Conservation (phyloP, 2,113 vertebrate genomes). For the Leuciscus idus region DNA sequence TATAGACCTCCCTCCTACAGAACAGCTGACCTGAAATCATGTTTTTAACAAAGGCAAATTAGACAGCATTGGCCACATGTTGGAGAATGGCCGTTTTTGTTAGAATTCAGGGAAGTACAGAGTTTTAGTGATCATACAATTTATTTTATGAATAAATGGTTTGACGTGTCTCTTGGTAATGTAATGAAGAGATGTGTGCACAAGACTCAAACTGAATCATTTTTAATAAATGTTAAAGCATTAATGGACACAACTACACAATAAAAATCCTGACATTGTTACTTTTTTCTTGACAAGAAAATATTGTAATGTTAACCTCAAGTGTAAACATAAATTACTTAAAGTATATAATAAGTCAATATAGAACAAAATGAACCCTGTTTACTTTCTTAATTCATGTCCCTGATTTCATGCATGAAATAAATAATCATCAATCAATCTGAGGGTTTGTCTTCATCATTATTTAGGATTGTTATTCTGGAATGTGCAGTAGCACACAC, state of each 20-base stretch:
- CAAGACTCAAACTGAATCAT: not conserved
- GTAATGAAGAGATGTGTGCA: not conserved
- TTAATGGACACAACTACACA: not conserved
- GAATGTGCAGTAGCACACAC: too few species aligned
- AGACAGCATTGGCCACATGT: constrained; percentile 11
- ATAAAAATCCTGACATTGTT: not conserved
- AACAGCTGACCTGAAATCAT: constrained; percentile 51
- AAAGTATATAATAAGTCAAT: too few species aligned
- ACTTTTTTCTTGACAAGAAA: too few species aligned
- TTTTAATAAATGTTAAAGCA: not conserved
- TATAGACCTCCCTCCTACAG: constrained; percentile 44
- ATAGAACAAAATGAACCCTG: too few species aligned
- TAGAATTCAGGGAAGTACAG: not conserved
- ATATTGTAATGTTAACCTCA: too few species aligned
- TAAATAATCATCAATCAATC: too few species aligned
- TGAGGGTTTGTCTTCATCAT: too few species aligned
- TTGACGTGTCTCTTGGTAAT: not conserved
- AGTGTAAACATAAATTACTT: too few species aligned
- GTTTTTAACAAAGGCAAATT: constrained; percentile 26
- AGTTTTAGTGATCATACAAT: not conserved
- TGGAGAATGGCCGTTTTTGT: not conserved
- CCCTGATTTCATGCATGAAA: too few species aligned
- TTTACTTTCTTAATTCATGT: too few species aligned
- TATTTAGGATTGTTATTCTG: too few species aligned
- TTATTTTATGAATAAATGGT: not conserved